Evolutionary conservation across 2,797 vertebrate species (phyloP).

Genomic region (Spondyliosoma cantharus): DNA sequence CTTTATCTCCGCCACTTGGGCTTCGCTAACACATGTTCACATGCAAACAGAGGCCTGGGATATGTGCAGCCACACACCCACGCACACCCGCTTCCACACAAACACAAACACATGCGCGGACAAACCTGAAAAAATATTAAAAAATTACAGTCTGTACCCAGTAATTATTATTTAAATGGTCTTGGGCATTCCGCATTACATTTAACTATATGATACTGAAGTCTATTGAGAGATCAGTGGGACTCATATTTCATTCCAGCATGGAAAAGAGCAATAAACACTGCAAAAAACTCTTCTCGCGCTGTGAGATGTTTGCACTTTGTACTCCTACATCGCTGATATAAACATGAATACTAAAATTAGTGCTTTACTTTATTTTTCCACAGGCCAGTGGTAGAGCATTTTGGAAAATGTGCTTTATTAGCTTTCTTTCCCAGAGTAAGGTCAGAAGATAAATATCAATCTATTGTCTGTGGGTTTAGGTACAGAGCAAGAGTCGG

Average conservation of each 20-base stretch:
- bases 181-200: neutral
- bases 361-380: constrained; percentile 11
- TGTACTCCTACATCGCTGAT: neutral
- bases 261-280: neutral
- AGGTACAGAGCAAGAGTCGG: neutral
- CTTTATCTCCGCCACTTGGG: constrained; percentile 56
- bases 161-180: neutral
- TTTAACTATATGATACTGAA: constrained; percentile 1
- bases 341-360: neutral
- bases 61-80: constrained; percentile 29
- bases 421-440: neutral
- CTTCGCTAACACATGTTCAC: constrained; percentile 48
- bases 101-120: constrained; percentile 3
- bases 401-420: neutral
- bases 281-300: neutral
- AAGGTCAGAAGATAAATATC: neutral
- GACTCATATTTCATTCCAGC: neutral
- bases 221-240: neutral
- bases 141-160: neutral
- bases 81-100: constrained; percentile 9
- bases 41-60: constrained; percentile 43
- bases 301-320: neutral
- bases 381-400: constrained; percentile 1
- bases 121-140: constrained; percentile 4
- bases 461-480: neutral